Evolutionary conservation across 2,888 invertebrate genomes (phyloP), one percentile per base, ranked within the genome.

Genomic region (Rhodophaea formosa): DNA sequence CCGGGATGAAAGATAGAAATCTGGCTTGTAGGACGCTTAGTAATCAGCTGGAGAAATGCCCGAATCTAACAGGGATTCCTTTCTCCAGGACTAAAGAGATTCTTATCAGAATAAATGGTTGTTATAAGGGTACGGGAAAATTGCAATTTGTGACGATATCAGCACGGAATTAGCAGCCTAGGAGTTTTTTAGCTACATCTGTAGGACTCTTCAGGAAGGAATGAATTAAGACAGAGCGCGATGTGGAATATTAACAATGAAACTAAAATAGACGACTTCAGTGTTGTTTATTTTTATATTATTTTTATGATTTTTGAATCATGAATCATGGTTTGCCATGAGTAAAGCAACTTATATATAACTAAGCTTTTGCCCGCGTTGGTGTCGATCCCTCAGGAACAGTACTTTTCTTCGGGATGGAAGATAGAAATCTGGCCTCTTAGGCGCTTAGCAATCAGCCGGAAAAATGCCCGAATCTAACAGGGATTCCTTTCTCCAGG

Each of bases 341-440:
- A n/a, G n/a, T n/a, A n/a, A n/a, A n/a, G n/a, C n/a, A n/a, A n/a
- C n/a, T n/a, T n/a, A n/a, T n/a, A n/a, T n/a, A n/a, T n/a, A n/a
- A n/a, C n/a, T n/a, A n/a, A n/a, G n/a, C n/a, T n/a, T n/a, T n/a
- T n/a, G n/a, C n/a, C n/a, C n/a, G n/a, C n/a, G n/a, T n/a, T n/a
- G n/a, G n/a, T n/a, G n/a, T n/a, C n/a, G n/a, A n/a, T n/a, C n/a
- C n/a, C n/a, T n/a, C n/a, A n/a, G n/a, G n/a, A n/a, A n/a, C n/a
- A n/a, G n/a, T n/a, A n/a, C n/a, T n/a, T n/a, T n/a, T n/a, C n/a
- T n/a, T n/a, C n/a, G n/a, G n/a, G n/a, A n/a, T n/a, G n/a, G n/a
- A n/a, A n/a, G n/a, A n/a, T n/a, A n/a, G 86, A 84, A 87, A 87
- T 84, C 87, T 85, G 82, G 82, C 84, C 88, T 88, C 89, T 70